phyloP scores from a whole-genome alignment of 2,888 invertebrate species.

The Agrochola macilenta region DNA sequence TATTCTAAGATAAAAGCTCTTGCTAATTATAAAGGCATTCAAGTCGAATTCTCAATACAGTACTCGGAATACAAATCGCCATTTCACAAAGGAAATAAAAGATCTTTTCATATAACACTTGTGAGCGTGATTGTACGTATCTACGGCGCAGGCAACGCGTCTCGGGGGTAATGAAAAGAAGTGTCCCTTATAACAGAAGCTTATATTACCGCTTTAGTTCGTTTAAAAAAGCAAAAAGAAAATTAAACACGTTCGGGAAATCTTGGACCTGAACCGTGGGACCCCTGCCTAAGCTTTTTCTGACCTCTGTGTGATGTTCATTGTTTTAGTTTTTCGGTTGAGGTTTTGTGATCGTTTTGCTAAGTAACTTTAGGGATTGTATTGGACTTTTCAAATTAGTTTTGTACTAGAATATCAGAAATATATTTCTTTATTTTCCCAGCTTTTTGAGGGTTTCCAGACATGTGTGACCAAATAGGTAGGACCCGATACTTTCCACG shows the following conservation, averaged over 20 bases:
- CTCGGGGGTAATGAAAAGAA: slow-evolving; percentile 81
- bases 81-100: slow-evolving; percentile 63
- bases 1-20: slow-evolving; percentile 33
- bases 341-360: not conserved
- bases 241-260: slow-evolving; percentile 74
- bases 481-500: not conserved
- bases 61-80: slow-evolving; percentile 64
- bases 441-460: not conserved
- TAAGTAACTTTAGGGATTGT: not conserved
- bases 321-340: not conserved
- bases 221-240: slow-evolving; percentile 64
- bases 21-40: slow-evolving; percentile 51
- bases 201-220: slow-evolving; percentile 76
- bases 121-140: slow-evolving; percentile 74
- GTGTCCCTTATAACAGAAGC: slow-evolving; percentile 76
- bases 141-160: slow-evolving; percentile 71
- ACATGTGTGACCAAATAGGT: too few species aligned
- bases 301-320: not conserved
- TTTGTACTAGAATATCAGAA: not conserved
- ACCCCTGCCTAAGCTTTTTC: slow-evolving; percentile 6
- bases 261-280: slow-evolving; percentile 55
- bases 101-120: slow-evolving; percentile 72
- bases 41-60: slow-evolving; percentile 58
- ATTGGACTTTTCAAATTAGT: not conserved
- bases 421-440: not conserved